Evolutionary conservation across 2,113 vertebrate species (phyloP), one percentile per base, ranked within the genome.

Genomic region (Thomomys bottae): DNA sequence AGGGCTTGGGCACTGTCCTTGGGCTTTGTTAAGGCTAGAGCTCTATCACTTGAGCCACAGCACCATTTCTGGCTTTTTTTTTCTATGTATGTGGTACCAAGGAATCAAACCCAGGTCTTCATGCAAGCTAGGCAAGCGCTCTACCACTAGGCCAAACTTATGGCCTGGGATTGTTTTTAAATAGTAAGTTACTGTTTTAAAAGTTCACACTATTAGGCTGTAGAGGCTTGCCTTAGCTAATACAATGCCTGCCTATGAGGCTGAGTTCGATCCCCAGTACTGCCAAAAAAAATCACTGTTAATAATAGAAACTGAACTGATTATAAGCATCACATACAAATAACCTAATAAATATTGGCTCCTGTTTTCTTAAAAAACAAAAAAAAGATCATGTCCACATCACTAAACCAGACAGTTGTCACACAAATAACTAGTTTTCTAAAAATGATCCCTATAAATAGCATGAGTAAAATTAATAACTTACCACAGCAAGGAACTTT

Each of bases 401-500:
- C 85, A 88, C 17, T 84, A 8, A 90, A 81, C 1, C 30, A 82
- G n/a, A 23, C 24, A 80, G 64, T 5, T 91, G 17, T 30, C 24
- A 61, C 24, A 61, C 24, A 61, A 26, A 61, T 61, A 61, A 26
- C 18, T 78, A 45, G 20, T 71, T 71, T 82, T 77, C 49, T 91
- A 68, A 34, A 54, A 57, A 73, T 42, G 70, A 45, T 76, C 67
- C 79, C 86, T 82, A 73, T 42, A 93, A 90, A 86, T n/a, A 87
- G 10, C n/a, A 38, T 26, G 11, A 93, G 3, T 40, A 90, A 21
- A 89, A 85, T 20, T 80, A n/a, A 26, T 38, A 66, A 87, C 99
- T 96, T 93, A 99, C 99, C 99, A 99, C 98, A 21, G 98, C 97
- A 0, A 98, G 96, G 90, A 99, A 97, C 93, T 99, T 99, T 91